These are phyloP conservation scores for Cyrtonyx montezumae DNA, from an alignment of 2,113 vertebrate species.

Conservation along the genomic window DNA sequence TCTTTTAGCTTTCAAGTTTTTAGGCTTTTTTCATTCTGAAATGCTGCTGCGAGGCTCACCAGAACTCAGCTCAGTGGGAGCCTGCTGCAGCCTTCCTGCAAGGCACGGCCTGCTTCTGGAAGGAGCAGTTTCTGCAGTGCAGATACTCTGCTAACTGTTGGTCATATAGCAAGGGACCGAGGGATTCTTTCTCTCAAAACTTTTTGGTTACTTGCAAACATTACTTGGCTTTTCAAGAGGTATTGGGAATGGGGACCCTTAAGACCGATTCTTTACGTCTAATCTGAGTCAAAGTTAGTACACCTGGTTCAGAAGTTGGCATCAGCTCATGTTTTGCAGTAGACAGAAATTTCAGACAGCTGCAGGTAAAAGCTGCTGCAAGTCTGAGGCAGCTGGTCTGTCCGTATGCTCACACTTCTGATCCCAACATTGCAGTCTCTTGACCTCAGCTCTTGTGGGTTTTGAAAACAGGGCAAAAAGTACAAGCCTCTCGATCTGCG, in stretches of 20 bases:
- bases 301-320: fast-evolving
- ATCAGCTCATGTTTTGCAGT: fast-evolving
- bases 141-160: not conserved
- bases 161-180: fast-evolving
- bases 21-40: fast-evolving
- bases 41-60: not conserved
- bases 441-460: not conserved
- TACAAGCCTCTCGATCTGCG: constrained; percentile 97
- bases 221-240: not conserved
- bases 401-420: fast-evolving
- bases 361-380: fast-evolving
- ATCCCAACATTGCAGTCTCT: fast-evolving
- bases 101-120: not conserved
- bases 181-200: fast-evolving
- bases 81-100: too few species aligned
- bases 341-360: fast-evolving
- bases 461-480: constrained; percentile 89
- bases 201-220: not conserved
- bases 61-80: not conserved
- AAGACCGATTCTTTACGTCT: not conserved
- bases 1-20: fast-evolving
- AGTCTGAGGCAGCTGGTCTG: not conserved
- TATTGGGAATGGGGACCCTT: not conserved
- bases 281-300: too few species aligned
- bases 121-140: not conserved